These are phyloP conservation scores for Burhinus oedicnemus DNA, from an alignment of 2,113 vertebrate species.

Conservation along the genomic window DNA sequence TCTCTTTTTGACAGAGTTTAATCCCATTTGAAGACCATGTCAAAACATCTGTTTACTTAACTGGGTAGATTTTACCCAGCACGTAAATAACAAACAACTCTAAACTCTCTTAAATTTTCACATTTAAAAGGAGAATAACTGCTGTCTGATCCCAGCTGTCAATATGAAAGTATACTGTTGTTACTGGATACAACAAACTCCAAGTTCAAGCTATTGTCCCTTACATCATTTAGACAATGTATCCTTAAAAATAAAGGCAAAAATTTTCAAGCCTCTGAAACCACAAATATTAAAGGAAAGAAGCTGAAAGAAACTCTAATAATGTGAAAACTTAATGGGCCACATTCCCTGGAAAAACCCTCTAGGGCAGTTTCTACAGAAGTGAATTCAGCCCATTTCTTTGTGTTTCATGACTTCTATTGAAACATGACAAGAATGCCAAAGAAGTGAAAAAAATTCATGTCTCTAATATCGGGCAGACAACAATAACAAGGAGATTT, in stretches of 20 bases:
- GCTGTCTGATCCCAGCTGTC: background rate
- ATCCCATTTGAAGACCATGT: background rate
- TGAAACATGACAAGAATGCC: background rate
- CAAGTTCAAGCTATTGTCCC: background rate
- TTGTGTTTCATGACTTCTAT: background rate
- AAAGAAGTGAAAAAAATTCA: background rate
- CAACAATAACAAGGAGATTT: background rate
- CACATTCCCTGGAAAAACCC: background rate
- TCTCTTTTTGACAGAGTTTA: background rate
- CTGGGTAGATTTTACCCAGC: background rate
- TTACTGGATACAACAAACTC: background rate
- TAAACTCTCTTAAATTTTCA: background rate
- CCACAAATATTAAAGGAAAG: background rate
- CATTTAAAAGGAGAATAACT: background rate
- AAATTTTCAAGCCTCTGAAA: background rate
- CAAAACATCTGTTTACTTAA: background rate
- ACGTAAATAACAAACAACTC: background rate
- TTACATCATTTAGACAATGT: background rate
- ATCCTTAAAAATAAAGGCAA: background rate
- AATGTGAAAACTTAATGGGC: background rate
- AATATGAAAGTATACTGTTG: background rate
- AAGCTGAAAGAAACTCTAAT: background rate
- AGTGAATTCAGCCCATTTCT: background rate
- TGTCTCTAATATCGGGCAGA: background rate
- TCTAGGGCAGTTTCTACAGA: background rate